A percentile compares a stretch with the other conserved stretches of the same genome.
Conservation (phyloP, 2,888 invertebrate genomes). For the Subacronicta megacephala region DNA sequence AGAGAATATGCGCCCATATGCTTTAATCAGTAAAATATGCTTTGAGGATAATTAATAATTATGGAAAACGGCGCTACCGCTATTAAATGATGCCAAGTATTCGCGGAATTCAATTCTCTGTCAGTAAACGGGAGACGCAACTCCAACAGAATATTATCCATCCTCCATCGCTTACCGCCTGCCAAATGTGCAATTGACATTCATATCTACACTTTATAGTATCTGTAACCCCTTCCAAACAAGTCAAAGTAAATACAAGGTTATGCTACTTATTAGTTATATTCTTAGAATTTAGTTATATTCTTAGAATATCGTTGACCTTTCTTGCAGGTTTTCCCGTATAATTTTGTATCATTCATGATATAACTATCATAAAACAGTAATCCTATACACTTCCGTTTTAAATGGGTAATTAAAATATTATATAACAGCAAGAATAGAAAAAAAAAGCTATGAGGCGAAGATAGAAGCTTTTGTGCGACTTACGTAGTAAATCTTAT, state of each 20-base stretch:
- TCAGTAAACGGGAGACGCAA: slow-evolving; percentile 32
- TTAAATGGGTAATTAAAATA: slow-evolving; percentile 26
- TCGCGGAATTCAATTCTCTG: slow-evolving; percentile 51
- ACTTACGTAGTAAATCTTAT: slow-evolving; percentile 47
- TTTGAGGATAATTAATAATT: slow-evolving; percentile 48
- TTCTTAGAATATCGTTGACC: slow-evolving; percentile 23
- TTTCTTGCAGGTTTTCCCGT: slow-evolving; percentile 34
- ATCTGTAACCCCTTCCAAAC: slow-evolving; percentile 5
- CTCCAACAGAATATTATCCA: slow-evolving; percentile 37
- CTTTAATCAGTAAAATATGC: slow-evolving; percentile 37
- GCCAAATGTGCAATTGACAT: slow-evolving; percentile 18
- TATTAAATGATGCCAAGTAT: slow-evolving; percentile 49
- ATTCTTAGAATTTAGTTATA: slow-evolving; percentile 24
- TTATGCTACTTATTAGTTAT: slow-evolving; percentile 5
- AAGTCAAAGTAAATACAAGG: slow-evolving; percentile 4
- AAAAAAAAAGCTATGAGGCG: slow-evolving; percentile 24
- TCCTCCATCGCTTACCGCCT: slow-evolving; percentile 30
- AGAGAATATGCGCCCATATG: neutral
- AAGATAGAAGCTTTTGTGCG: slow-evolving; percentile 31
- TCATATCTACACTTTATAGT: slow-evolving; percentile 12
- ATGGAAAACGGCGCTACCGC: slow-evolving; percentile 27
- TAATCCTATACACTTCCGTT: slow-evolving; percentile 15
- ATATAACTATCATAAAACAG: slow-evolving; percentile 14
- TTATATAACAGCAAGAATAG: slow-evolving; percentile 10
- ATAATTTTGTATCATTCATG: slow-evolving; percentile 23